phyloP scores from a whole-genome alignment of 2,113 vertebrate species.

The Rana temporaria region DNA sequence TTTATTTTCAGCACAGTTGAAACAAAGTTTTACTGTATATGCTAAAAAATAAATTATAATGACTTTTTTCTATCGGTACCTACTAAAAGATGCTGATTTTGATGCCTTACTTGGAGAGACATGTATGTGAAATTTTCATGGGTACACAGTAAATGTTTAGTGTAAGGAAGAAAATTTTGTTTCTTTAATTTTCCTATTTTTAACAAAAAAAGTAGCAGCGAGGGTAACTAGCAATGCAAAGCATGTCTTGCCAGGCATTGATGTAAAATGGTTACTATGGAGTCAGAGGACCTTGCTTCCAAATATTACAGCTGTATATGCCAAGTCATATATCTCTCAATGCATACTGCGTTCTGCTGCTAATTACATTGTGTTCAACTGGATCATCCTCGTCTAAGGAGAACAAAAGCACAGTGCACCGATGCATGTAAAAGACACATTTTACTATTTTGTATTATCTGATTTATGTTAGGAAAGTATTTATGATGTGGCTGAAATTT shows the following conservation, averaged over 20 bases:
- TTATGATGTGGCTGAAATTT: too few species aligned
- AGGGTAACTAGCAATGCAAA: conserved; percentile 72
- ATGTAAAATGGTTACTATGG: conserved; percentile 80
- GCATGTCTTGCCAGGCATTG: conserved; percentile 72
- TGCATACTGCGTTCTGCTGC: not conserved
- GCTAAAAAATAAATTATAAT: too few species aligned
- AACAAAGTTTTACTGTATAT: too few species aligned
- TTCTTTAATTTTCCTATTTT: conserved; percentile 54
- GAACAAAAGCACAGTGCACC: not conserved
- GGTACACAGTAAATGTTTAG: not conserved
- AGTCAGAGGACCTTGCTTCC: conserved; percentile 65
- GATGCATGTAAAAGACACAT: not conserved
- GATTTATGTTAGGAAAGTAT: too few species aligned
- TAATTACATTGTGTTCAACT: conserved; percentile 6
- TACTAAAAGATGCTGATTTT: too few species aligned
- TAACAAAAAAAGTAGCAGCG: conserved; percentile 63
- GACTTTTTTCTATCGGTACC: too few species aligned
- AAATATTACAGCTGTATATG: conserved; percentile 72
- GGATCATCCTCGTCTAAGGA: not conserved
- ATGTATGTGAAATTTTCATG: too few species aligned
- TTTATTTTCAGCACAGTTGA: too few species aligned
- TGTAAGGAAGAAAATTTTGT: conserved; percentile 6
- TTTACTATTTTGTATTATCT: too few species aligned
- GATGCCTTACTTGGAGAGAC: too few species aligned
- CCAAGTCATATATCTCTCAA: conserved; percentile 57